Evolutionary conservation across 2,888 invertebrate species (phyloP), one percentile per base, ranked within the genome.

Genomic region (Notodonta dromedarius): DNA sequence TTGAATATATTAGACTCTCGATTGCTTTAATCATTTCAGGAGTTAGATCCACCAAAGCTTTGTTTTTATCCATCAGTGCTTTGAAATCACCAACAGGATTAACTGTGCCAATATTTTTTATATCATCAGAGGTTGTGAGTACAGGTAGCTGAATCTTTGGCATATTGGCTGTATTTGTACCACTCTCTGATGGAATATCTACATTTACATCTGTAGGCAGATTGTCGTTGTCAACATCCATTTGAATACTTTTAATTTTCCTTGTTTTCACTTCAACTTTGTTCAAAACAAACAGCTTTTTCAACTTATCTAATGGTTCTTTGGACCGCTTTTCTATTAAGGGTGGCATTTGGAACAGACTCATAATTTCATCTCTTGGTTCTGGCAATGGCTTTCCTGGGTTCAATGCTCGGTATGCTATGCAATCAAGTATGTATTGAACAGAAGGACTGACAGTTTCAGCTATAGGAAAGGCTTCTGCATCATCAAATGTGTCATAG

Each of bases 81-180:
- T 84, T 84, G 71, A 95, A 96, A 79, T 96, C 96, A 59, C 92
- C 91, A 5, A 94, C 90, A 0, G 96, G 96, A 42, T 94, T 94
- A 3, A 94, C 80, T 8, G 95, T 94, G 0, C 96, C 95, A 59
- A 96, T 94, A 59, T 75, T 83, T 42, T 71, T 81, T n/a, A 84
- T 73, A 59, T 77, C 71, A 59, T 71, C 71, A 42, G 61, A 70
- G 57, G 63, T 53, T 70, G 82, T 83, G 14, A 77, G 76, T 57
- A 64, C 60, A 56, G 86, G 82, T 50, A 90, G 66, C 46, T 85
- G 69, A 54, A 91, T 76, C 74, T 85, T 87, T 13, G 87, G 87
- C 63, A 87, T 74, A 54, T 82, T 77, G 56, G 71, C 70, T 63
- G 74, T 74, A 62, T 59, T 64, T 67, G 51, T 56, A 69, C 71